These are phyloP conservation scores for Rhinichthys osculus DNA, from an alignment of 2,797 vertebrate species.

Conservation along the genomic window DNA sequence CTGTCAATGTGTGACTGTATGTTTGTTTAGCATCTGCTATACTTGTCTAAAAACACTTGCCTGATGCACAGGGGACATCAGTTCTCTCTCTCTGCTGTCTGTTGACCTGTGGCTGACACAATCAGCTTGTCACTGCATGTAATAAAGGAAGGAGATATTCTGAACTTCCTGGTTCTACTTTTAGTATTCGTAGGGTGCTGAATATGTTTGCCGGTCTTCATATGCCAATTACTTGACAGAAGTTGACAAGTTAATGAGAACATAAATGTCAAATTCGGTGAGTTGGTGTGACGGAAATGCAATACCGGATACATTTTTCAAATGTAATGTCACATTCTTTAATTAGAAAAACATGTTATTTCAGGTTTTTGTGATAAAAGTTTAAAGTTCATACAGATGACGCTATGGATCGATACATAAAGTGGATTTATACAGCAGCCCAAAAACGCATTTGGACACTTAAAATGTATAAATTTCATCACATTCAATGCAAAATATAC, in stretches of 20 bases:
- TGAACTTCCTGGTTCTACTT: slow-evolving; percentile 16
- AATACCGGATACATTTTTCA: slow-evolving; percentile 23
- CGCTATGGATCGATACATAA: background rate
- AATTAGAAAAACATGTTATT: slow-evolving; percentile 10
- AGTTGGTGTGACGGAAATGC: slow-evolving; percentile 18
- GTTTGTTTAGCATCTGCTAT: slow-evolving; percentile 59
- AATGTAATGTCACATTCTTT: slow-evolving; percentile 15
- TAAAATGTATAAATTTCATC: background rate
- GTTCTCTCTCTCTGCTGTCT: slow-evolving; percentile 34
- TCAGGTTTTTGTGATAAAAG: background rate
- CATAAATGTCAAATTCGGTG: slow-evolving; percentile 71
- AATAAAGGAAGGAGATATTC: slow-evolving; percentile 55
- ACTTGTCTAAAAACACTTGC: slow-evolving; percentile 38
- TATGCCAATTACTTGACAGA: background rate
- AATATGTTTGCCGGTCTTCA: background rate
- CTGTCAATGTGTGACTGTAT: slow-evolving; percentile 34
- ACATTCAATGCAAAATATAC: background rate
- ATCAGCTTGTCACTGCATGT: slow-evolving; percentile 35
- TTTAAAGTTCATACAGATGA: slow-evolving; percentile 1
- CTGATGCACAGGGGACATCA: slow-evolving; percentile 32
- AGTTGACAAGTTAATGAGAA: slow-evolving; percentile 73
- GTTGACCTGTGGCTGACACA: slow-evolving; percentile 46
- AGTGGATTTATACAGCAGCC: background rate
- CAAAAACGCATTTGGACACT: background rate
- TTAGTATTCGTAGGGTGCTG: slow-evolving; percentile 2